Conservation (phyloP, 2,113 vertebrate species). For the Corydoras sp. region DNA sequence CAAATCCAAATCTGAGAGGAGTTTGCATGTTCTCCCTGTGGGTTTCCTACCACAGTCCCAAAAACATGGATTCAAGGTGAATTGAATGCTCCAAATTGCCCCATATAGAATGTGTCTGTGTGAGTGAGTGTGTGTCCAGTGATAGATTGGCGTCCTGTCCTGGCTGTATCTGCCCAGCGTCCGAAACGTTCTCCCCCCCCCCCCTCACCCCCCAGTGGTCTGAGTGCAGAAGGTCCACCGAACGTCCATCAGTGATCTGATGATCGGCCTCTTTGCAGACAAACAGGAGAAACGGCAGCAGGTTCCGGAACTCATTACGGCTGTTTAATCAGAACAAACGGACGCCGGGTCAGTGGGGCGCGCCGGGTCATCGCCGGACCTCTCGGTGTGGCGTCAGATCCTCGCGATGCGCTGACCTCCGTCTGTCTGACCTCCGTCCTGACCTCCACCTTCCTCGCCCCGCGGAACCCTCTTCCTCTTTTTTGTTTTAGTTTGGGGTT, state of each 20-base stretch:
- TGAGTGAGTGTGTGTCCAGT: too few relatives aligned
- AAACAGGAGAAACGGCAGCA: neutral
- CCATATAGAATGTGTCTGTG: too few relatives aligned
- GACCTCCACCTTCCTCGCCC: slow-evolving; percentile 12
- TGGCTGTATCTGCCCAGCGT: too few relatives aligned
- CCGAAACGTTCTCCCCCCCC: too few relatives aligned
- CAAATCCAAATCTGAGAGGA: too few relatives aligned
- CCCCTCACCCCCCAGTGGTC: too few relatives aligned
- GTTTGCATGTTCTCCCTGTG: too few relatives aligned
- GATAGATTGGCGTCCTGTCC: too few relatives aligned
- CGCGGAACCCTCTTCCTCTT: slow-evolving; percentile 5
- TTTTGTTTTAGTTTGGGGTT: neutral
- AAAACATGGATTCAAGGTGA: too few relatives aligned
- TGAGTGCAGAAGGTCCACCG: too few relatives aligned
- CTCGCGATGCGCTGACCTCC: neutral
- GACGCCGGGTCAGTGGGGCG: neutral
- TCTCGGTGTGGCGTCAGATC: slow-evolving; percentile 59
- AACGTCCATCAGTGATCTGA: neutral
- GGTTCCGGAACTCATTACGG: slow-evolving; percentile 21
- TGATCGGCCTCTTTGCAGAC: neutral
- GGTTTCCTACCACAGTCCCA: too few relatives aligned
- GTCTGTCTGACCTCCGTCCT: neutral
- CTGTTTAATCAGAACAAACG: slow-evolving; percentile 25
- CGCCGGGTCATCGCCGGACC: slow-evolving; percentile 37
- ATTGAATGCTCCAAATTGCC: too few relatives aligned